Percentiles rank a stretch among this genome's conserved stretches.
phyloP scores from a whole-genome alignment of 2,888 invertebrate species.

The Nomada flava region DNA sequence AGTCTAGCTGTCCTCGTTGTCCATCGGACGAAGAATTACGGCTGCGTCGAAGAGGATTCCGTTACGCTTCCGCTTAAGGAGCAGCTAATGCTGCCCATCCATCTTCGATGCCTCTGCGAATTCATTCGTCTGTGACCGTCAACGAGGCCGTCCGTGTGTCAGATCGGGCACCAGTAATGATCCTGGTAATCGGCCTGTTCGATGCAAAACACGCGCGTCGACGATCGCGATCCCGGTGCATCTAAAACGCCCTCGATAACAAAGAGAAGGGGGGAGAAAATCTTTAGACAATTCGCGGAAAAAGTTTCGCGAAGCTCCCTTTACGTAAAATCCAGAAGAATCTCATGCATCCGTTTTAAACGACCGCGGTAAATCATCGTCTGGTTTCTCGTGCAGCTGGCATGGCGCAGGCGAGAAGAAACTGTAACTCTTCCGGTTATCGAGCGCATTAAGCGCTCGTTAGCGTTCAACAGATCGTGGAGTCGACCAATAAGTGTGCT shows the following conservation, averaged over 20 bases:
- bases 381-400: neutral
- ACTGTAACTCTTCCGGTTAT: neutral
- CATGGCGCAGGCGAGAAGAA: neutral
- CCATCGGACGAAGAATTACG: slow-evolving; percentile 72
- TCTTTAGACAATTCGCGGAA: neutral
- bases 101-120: slow-evolving; percentile 56
- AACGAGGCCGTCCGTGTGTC: slow-evolving; percentile 35
- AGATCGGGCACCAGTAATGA: slow-evolving; percentile 1
- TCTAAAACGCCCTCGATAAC: neutral
- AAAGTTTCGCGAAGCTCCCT: neutral
- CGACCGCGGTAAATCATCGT: slow-evolving; percentile 6
- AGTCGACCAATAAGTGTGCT: neutral
- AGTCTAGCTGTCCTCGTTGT: slow-evolving; percentile 27
- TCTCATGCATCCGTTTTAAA: neutral
- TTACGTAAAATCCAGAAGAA: neutral
- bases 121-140: slow-evolving; percentile 57
- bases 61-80: slow-evolving; percentile 74
- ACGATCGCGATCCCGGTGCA: slow-evolving; percentile 4
- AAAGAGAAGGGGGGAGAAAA: neutral
- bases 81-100: slow-evolving; percentile 54
- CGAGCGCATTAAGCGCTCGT: slow-evolving; percentile 10
- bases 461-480: slow-evolving; percentile 6
- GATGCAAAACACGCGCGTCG: slow-evolving; percentile 29
- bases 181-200: slow-evolving; percentile 13
- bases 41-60: slow-evolving; percentile 70